Percentiles rank a stretch among this genome's conserved stretches.
Conservation (phyloP, 2,113 vertebrate genomes). For the Thinocorus orbignyianus region DNA sequence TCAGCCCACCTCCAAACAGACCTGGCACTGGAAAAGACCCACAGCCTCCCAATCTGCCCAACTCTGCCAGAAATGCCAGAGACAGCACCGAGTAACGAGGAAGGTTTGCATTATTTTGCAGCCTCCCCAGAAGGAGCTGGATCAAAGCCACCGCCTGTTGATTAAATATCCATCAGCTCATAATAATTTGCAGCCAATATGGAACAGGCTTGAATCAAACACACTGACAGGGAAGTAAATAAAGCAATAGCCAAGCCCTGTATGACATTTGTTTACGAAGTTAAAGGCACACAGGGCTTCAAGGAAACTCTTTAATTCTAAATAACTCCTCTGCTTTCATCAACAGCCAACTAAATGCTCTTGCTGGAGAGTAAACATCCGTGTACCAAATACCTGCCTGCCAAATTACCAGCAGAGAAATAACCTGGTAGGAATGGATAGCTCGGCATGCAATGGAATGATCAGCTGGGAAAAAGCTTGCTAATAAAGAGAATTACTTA, state of each 20-base stretch:
- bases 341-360: not conserved
- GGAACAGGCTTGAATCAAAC: not conserved
- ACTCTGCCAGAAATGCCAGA: not conserved
- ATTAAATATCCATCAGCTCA: conserved; percentile 1
- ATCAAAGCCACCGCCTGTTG: conserved; percentile 4
- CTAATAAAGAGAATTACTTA: not conserved
- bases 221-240: not conserved
- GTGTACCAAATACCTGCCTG: not conserved
- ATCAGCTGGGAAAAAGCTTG: not conserved
- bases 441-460: not conserved
- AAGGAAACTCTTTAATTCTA: not conserved
- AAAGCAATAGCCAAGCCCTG: not conserved
- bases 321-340: not conserved
- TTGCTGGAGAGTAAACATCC: not conserved
- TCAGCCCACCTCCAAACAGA: not conserved
- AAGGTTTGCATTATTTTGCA: not conserved
- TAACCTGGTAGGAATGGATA: not conserved
- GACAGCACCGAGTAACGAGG: not conserved
- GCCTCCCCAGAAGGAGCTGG: conserved; percentile 42
- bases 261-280: not conserved
- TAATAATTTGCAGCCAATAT: conserved; percentile 8
- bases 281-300: not conserved
- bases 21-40: not conserved
- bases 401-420: not conserved
- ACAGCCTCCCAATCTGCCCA: not conserved